Evolutionary conservation across 2,113 vertebrate species (phyloP).

Genomic region (Phrynocephalus versicolor): DNA sequence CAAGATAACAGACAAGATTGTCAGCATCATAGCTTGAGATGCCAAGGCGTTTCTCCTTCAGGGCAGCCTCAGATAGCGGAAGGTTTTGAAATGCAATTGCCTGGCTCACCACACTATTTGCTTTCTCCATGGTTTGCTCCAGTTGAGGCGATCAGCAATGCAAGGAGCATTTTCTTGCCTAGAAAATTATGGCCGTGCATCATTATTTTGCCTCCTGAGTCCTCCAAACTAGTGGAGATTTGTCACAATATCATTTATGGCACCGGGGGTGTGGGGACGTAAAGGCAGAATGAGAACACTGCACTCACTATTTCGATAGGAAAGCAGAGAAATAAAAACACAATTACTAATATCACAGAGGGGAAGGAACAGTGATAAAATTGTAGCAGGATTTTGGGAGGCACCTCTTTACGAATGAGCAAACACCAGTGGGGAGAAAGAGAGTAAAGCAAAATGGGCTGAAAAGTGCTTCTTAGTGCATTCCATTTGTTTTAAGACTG

Average conservation of each 20-base stretch:
- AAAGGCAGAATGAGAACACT: neutral
- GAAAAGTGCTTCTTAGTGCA: neutral
- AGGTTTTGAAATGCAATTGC: slow-evolving; percentile 20
- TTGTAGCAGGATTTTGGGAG: neutral
- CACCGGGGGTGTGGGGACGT: neutral
- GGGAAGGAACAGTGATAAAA: too few relatives aligned
- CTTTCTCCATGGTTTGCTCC: neutral
- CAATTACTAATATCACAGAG: neutral
- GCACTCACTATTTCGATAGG: neutral
- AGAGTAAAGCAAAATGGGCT: neutral
- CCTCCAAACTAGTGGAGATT: neutral
- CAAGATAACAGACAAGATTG: neutral
- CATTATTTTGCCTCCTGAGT: slow-evolving; percentile 30
- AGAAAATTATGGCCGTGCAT: neutral
- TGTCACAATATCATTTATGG: neutral
- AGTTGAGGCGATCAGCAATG: neutral
- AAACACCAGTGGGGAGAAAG: neutral
- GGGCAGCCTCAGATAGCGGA: neutral
- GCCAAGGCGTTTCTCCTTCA: neutral
- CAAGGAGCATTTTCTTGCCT: slow-evolving; percentile 15
- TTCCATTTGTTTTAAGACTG: neutral
- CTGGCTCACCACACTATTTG: neutral
- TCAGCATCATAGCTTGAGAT: neutral
- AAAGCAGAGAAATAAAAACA: neutral
- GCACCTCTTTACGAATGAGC: neutral